These are phyloP conservation scores for Palythoa caribaeorum DNA, from an alignment of 92 coral and sea anemone species.

Conservation along the genomic window DNA sequence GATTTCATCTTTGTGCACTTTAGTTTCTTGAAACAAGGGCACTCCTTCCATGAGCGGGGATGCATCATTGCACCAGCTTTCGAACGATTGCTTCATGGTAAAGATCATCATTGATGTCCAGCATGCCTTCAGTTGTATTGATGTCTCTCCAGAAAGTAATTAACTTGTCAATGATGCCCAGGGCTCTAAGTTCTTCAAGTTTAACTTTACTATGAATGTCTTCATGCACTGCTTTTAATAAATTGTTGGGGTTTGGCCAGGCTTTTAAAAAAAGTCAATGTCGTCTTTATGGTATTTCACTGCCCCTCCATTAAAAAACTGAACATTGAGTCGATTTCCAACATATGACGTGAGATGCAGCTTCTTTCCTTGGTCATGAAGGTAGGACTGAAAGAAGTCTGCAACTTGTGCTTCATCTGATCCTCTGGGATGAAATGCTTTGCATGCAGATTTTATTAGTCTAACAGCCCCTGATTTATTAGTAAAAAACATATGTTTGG, in stretches of 20 bases:
- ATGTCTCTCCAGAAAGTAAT: background rate
- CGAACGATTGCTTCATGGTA: background rate
- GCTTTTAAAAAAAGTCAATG: background rate
- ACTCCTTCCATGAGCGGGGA: background rate
- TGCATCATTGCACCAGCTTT: conserved; percentile 11
- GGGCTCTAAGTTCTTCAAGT: background rate
- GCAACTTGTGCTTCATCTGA: conserved; percentile 22
- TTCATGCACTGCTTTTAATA: background rate
- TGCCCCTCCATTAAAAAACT: conserved; percentile 9
- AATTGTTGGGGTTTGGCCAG: conserved; percentile 19
- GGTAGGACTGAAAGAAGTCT: conserved; percentile 23
- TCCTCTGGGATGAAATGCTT: conserved; percentile 25
- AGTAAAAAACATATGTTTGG: conserved; percentile 12
- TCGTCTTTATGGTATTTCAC: background rate
- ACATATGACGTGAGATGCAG: conserved; percentile 24
- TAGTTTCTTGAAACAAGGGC: background rate
- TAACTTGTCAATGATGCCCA: conserved; percentile 2
- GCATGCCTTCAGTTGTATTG: background rate
- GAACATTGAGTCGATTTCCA: conserved; percentile 8
- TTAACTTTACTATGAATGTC: background rate
- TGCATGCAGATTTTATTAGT: conserved; percentile 20
- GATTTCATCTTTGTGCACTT: conserved; percentile 16
- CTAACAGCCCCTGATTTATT: conserved; percentile 34
- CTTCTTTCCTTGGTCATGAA: conserved; percentile 16
- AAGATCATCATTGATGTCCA: background rate